Evolutionary conservation across 2,113 vertebrate species (phyloP), one percentile per base, ranked within the genome.

Genomic region (Notothenia coriiceps): DNA sequence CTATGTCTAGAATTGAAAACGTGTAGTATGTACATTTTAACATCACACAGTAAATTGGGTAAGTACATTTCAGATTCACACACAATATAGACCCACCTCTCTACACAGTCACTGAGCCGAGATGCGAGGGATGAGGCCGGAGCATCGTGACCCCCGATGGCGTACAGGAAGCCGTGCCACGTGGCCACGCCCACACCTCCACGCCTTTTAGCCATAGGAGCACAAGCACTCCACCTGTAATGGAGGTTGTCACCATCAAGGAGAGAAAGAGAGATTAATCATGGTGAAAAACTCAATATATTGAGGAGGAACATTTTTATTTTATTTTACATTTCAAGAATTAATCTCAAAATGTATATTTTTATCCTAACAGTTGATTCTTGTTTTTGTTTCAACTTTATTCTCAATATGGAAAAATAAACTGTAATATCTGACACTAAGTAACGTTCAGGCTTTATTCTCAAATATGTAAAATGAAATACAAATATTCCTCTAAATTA

Each of bases 111-210:
- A 33, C 98, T 99, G 33, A 99, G 94, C 46, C 98, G 96, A 67
- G 98, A 99, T 8, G 97, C 95, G 77, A 98, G 89, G 54, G 97
- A 98, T 65, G 97, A 99, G 0, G 97, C 98, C 0, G 98, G 98
- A 8, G 98, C 98, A 52, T 99, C 98, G 0, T 99, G 98, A 15
- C 98, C 98, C 5, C 98, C 98, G 10, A 99, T 99, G 52, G 98
- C 98, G 18, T 99, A 99, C 7, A 99, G 92, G 80, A 99, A 95
- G 18, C 97, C 97, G 0, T 98, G 98, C 98, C 98, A 99, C 0
- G 98, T 99, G 9, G 98, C 97, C 49, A 99, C 98, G 6, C 98
- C 98, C 18, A 99, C 98, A 1, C 98, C 97, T 0, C 98, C 98
- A 77, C 98, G 96, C 83, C 98, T 95, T 92, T 99, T 99, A 9